Evolutionary conservation across 2,888 invertebrate species (phyloP).

Genomic region (Tanaodytes sp.): DNA sequence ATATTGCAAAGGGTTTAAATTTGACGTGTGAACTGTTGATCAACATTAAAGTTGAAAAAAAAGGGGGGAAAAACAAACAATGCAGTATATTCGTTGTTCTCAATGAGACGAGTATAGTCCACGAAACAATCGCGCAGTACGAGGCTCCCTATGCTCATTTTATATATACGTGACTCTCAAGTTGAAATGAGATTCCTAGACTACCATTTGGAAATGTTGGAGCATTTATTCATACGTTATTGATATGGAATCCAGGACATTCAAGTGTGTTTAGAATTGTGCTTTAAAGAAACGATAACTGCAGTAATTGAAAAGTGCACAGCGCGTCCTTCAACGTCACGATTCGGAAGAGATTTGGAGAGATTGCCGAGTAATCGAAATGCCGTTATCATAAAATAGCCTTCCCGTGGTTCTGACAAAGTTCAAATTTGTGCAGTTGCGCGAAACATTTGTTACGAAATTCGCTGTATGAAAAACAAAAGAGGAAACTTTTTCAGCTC

Average conservation of each 20-base stretch:
- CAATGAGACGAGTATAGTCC: slow-evolving; percentile 24
- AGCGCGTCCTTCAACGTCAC: slow-evolving; percentile 38
- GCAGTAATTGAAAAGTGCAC: slow-evolving; percentile 38
- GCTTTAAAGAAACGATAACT: slow-evolving; percentile 33
- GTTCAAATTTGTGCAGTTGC: slow-evolving; percentile 1
- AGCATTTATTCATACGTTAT: slow-evolving; percentile 34
- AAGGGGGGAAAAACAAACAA: no score
- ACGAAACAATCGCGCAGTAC: slow-evolving; percentile 20
- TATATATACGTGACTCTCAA: slow-evolving; percentile 28
- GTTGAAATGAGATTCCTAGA: slow-evolving; percentile 24
- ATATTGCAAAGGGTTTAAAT: no score
- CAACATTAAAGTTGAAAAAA: no score
- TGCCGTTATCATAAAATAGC: slow-evolving; percentile 37
- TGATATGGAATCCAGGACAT: slow-evolving; percentile 37
- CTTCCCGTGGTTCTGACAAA: slow-evolving; percentile 28
- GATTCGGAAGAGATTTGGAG: slow-evolving; percentile 52
- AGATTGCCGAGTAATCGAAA: slow-evolving; percentile 45
- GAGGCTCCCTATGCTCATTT: slow-evolving; percentile 13
- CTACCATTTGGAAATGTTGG: slow-evolving; percentile 19
- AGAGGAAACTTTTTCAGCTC: not conserved
- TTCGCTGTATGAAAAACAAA: not conserved
- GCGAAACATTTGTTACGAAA: slow-evolving; percentile 12
- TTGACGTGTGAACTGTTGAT: no score
- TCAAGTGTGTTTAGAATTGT: slow-evolving; percentile 35
- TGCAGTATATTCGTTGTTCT: no score